Percentiles rank a stretch among this genome's conserved stretches.
Conservation (phyloP, 2,113 vertebrate genomes). For the Cinclus mexicanus region DNA sequence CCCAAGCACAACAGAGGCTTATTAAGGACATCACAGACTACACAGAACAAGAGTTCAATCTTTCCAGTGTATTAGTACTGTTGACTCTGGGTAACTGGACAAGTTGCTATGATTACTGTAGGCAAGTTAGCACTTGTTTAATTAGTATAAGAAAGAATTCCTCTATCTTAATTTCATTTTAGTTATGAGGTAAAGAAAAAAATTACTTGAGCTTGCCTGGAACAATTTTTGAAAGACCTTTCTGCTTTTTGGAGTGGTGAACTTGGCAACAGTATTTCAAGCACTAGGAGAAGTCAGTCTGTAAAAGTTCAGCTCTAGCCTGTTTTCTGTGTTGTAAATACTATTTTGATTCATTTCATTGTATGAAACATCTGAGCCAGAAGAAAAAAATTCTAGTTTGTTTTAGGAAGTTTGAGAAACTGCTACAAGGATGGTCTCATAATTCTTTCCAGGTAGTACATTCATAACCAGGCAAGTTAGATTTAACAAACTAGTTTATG, state of each 20-base stretch:
- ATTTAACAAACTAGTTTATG: not conserved
- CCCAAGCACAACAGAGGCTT: not conserved
- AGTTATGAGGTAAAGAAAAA: not conserved
- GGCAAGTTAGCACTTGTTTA: not conserved
- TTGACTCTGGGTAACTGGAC: not conserved
- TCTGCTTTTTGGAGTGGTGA: not conserved
- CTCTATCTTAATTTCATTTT: not conserved
- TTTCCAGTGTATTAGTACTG: not conserved
- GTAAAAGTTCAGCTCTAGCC: not conserved
- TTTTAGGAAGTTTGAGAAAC: not conserved
- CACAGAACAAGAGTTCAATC: not conserved
- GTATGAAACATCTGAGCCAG: not conserved
- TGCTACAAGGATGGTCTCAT: not conserved
- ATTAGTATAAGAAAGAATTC: not conserved
- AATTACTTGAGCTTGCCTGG: not conserved
- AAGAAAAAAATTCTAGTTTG: not conserved
- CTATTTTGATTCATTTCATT: not conserved
- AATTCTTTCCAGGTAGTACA: not conserved
- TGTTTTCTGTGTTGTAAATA: not conserved
- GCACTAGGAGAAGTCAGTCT: not conserved
- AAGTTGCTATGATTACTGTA: not conserved
- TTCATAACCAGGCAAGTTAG: not conserved
- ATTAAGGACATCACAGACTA: not conserved
- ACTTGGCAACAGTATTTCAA: not conserved
- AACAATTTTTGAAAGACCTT: not conserved